These are phyloP conservation scores for Candoia aspera DNA, from an alignment of 2,113 vertebrate genomes.

Conservation along the genomic window DNA sequence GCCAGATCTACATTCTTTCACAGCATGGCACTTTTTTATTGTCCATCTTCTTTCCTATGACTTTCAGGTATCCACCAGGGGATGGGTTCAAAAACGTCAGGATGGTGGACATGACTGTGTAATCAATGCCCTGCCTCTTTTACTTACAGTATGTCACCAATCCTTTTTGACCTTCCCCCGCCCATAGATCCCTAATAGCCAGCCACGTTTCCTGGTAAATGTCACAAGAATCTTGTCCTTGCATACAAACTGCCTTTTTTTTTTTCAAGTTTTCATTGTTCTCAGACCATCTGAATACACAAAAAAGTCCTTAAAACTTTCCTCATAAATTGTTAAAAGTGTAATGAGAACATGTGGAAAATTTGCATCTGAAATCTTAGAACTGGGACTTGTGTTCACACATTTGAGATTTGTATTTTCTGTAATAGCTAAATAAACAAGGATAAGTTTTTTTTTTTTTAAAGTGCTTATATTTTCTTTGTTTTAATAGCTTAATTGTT, in stretches of 20 bases:
- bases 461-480: neutral
- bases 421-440: neutral
- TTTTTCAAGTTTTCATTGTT: neutral
- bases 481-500: neutral
- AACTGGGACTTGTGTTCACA: conserved; percentile 7
- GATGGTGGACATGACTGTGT: neutral
- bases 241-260: neutral
- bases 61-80: neutral
- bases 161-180: accelerated
- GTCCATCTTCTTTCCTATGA: neutral
- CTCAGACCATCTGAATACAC: neutral
- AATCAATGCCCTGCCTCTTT: neutral
- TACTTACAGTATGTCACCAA: neutral
- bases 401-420: neutral
- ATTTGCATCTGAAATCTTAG: neutral
- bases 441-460: neutral
- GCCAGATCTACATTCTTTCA: conserved; percentile 19
- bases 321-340: neutral
- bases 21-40: neutral
- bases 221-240: neutral
- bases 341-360: conserved; percentile 15
- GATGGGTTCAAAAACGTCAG: neutral
- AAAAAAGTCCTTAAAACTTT: neutral
- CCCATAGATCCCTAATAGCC: neutral
- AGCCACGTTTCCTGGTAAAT: neutral